phyloP scores from a whole-genome alignment of 2,113 vertebrate species.

The Cranoglanis bouderius region DNA sequence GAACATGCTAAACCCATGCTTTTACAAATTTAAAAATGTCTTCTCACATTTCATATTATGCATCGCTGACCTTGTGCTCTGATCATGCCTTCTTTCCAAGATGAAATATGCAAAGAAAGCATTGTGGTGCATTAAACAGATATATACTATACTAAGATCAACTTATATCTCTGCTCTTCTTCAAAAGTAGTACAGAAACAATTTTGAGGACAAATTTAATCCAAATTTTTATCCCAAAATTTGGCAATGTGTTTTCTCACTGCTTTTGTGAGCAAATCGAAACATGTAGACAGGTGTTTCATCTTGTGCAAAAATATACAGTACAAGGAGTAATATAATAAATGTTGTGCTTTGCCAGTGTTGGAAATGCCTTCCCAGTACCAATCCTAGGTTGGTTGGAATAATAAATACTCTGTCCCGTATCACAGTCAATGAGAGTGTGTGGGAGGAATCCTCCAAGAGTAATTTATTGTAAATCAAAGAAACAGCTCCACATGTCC shows the following conservation, averaged over 20 bases:
- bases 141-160: not conserved
- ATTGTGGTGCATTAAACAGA: not conserved
- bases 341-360: not conserved
- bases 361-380: not conserved
- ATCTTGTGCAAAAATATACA: not conserved
- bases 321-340: not conserved
- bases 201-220: not conserved
- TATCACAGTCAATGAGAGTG: not conserved
- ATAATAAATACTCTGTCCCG: not conserved
- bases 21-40: not conserved
- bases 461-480: not conserved
- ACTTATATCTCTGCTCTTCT: not conserved
- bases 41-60: not conserved
- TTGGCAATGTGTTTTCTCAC: not conserved
- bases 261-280: not conserved
- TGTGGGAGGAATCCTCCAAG: not conserved
- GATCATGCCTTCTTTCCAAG: not conserved
- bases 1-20: not conserved
- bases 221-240: not conserved
- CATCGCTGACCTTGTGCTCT: not conserved
- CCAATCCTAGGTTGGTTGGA: not conserved
- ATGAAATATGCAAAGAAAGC: not conserved
- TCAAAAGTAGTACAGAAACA: not conserved
- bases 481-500: slow-evolving; percentile 8
- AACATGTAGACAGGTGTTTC: not conserved